A percentile compares a stretch with the other conserved stretches of the same genome.
These are phyloP conservation scores for Monoplex corrugatus DNA, from an alignment of 2,888 invertebrate genomes.

Conservation along the genomic window DNA sequence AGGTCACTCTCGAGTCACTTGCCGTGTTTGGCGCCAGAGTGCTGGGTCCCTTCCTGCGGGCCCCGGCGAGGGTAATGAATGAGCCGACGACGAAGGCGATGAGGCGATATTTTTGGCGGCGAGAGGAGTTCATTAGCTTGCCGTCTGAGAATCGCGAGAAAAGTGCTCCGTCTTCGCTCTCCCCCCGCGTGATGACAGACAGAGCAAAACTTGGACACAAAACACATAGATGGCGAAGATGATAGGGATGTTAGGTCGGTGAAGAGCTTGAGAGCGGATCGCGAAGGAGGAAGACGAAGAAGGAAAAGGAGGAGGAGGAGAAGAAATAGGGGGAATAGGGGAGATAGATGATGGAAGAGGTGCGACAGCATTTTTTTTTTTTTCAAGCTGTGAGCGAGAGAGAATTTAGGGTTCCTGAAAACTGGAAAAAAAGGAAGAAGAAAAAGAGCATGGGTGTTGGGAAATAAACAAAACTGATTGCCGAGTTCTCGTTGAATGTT, in stretches of 20 bases:
- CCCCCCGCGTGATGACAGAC: not conserved
- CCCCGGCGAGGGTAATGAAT: slow-evolving; percentile 23
- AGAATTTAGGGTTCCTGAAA: too few relatives aligned
- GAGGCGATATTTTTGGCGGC: slow-evolving; percentile 37
- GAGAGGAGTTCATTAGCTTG: slow-evolving; percentile 41
- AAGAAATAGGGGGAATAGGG: too few relatives aligned
- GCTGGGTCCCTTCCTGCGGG: not conserved
- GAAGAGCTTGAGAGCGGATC: not conserved
- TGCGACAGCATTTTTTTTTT: too few relatives aligned
- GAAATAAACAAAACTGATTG: too few relatives aligned
- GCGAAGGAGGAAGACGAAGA: not conserved
- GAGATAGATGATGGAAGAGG: not conserved
- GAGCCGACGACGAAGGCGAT: slow-evolving; percentile 44
- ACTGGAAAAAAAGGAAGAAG: too few relatives aligned
- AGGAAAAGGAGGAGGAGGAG: not conserved
- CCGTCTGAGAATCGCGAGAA: not conserved
- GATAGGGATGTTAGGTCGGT: not conserved
- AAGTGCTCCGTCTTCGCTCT: slow-evolving; percentile 18
- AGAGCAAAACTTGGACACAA: slow-evolving; percentile 20
- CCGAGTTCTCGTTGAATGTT: too few relatives aligned
- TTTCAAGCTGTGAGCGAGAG: too few relatives aligned
- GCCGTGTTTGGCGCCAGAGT: slow-evolving; percentile 11
- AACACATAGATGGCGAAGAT: not conserved
- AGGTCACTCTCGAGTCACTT: slow-evolving; percentile 32
- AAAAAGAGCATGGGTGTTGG: too few relatives aligned